Evolutionary conservation across 1,140 invertebrate genomes (phyloP).

Genomic region (Matsumurasca onukii): DNA sequence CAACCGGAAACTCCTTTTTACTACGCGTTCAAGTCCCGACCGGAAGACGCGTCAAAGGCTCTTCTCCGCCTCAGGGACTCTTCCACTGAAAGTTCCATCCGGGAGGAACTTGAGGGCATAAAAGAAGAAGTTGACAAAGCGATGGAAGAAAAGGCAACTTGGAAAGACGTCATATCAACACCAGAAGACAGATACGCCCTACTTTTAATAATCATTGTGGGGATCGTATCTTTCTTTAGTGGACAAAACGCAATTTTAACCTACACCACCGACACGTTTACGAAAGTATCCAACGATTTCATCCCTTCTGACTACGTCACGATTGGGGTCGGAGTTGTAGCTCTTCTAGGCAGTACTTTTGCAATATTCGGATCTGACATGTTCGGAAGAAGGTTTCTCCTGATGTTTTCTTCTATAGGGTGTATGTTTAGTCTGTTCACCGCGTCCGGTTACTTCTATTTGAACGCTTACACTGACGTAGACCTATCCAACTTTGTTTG

Average conservation of each 20-base stretch:
- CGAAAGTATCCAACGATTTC: not conserved
- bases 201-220: slow-evolving; percentile 36
- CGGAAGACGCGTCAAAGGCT: slow-evolving; percentile 60
- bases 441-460: not conserved
- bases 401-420: slow-evolving; percentile 2
- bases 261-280: slow-evolving; percentile 30
- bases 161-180: slow-evolving; percentile 37
- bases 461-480: not conserved
- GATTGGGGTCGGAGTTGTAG: not conserved
- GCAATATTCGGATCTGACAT: not conserved
- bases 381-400: not conserved
- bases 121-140: slow-evolving; percentile 33
- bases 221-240: slow-evolving; percentile 37
- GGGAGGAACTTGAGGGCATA: slow-evolving; percentile 37
- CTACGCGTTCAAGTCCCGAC: slow-evolving; percentile 58
- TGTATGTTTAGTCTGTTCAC: not conserved
- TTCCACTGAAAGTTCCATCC: slow-evolving; percentile 39
- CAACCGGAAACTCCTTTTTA: slow-evolving; percentile 84
- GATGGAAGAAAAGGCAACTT: slow-evolving; percentile 33
- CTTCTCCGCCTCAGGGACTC: slow-evolving; percentile 61
- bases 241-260: slow-evolving; percentile 39
- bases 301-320: not conserved
- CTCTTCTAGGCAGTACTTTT: not conserved
- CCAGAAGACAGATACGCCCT: slow-evolving; percentile 35
- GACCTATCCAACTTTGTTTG: slow-evolving; percentile 21